These are phyloP conservation scores for Phenacoccus solenopsis DNA, from an alignment of 1,140 invertebrate species.

Conservation along the genomic window DNA sequence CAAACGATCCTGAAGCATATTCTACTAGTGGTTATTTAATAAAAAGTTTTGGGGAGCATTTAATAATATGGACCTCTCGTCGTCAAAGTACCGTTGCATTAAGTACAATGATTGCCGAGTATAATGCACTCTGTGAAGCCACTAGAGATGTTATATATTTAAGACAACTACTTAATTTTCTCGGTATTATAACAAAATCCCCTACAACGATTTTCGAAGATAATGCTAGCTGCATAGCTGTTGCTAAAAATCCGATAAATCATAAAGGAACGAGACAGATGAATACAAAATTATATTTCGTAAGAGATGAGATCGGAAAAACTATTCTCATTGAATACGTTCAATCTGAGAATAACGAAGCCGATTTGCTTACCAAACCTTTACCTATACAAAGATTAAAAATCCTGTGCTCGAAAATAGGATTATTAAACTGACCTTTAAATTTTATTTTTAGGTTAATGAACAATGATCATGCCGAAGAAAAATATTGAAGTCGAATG, in stretches of 20 bases:
- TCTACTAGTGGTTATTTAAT: not conserved
- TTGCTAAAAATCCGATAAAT: not conserved
- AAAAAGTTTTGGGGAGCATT: not conserved
- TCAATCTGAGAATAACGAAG: no score
- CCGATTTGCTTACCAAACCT: no score
- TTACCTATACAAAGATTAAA: no score
- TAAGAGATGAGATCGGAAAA: not conserved
- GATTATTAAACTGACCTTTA: no score
- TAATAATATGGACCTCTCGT: slow-evolving; percentile 12
- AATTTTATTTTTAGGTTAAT: no score
- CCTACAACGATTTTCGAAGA: slow-evolving; percentile 9
- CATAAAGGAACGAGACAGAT: slow-evolving; percentile 12
- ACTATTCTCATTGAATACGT: no score
- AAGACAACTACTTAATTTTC: not conserved
- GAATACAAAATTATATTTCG: not conserved
- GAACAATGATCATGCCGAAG: no score
- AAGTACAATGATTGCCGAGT: slow-evolving; percentile 34
- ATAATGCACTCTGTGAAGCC: slow-evolving; percentile 28
- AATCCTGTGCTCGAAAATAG: no score
- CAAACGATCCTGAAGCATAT: slow-evolving; percentile 14
- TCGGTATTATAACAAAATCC: not conserved
- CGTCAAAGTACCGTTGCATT: slow-evolving; percentile 31
- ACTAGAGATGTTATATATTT: not conserved
- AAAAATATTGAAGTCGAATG: no score
- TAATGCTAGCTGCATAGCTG: not conserved